Base-by-base conservation (phyloP, 2,113 vertebrate genomes). In the Eublepharis macularius region DNA sequence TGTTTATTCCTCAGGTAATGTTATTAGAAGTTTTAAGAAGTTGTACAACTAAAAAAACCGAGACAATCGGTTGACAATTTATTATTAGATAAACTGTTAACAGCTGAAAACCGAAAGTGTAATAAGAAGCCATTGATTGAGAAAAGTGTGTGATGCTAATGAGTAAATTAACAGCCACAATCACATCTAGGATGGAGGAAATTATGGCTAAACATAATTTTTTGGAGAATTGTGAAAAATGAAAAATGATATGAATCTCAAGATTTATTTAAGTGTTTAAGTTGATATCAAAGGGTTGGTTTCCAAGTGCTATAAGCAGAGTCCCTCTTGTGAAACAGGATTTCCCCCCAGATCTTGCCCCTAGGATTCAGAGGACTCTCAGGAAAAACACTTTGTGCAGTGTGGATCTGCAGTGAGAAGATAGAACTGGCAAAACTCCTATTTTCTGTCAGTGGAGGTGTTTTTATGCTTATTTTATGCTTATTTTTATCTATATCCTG, bases 11-110 rank as follows among this genome's bases (percentile, higher is more conserved):
- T 49, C 75, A 78, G 49, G 47, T 84, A 32, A 85, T 57, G 29
- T 78, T 84, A 84, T 85, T 85, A 78, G 78, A 85, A 34, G 76
- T 45, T 4, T 65, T 85, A 85, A 70, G 65, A 78, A 70, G 51
- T 13, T 43, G 34, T 43, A 3, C 21, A 70, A 70, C 12, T 70
- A 43, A 77, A 60, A 78, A 78, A 85, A 47, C 19, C 69, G 17
- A 12, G 34, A n/a, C n/a, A 65, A 85, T 70, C 43, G 49, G 47
- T 17, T 72, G 68, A 16, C 47, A 45, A 70, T 85, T 85, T 85
- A 77, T 72, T 78, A 57, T 39, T 57, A n/a, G 63, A 34, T n/a
- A 47, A 32, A 68, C 68, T n/a, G 24, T 77, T 84, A 77, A 51
- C 32, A 69, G 34, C 34, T 68, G 39, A 76, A 77, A 78, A 43